Percentiles rank a stretch among this genome's conserved stretches.
phyloP scores from a whole-genome alignment of 2,113 vertebrate genomes.

The sheep (Ovis aries) region ARS-UI_Ramb_v3.0 NC_056076.1:30024501-30025000 shows the following conservation, averaged over 20 bases:
- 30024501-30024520: not conserved
- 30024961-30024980: not conserved
- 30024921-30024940: not conserved
- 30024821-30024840: not conserved
- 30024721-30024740: not conserved
- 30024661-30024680: accelerated
- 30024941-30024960: not conserved
- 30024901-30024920: not conserved
- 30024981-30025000: not conserved
- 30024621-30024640: not conserved
- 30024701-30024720: accelerated
- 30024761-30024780: not conserved
- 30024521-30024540: not conserved
- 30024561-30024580: not conserved
- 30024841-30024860: not conserved
- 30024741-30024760: not conserved
- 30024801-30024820: not conserved
- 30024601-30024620: not conserved
- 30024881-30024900: not conserved
- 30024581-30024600: not conserved
- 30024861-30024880: not conserved
- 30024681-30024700: not conserved
- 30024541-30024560: accelerated
- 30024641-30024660: not conserved
- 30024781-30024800: not conserved